Conservation (phyloP, 2,797 vertebrate species). For the Xenentodon cancila region DNA sequence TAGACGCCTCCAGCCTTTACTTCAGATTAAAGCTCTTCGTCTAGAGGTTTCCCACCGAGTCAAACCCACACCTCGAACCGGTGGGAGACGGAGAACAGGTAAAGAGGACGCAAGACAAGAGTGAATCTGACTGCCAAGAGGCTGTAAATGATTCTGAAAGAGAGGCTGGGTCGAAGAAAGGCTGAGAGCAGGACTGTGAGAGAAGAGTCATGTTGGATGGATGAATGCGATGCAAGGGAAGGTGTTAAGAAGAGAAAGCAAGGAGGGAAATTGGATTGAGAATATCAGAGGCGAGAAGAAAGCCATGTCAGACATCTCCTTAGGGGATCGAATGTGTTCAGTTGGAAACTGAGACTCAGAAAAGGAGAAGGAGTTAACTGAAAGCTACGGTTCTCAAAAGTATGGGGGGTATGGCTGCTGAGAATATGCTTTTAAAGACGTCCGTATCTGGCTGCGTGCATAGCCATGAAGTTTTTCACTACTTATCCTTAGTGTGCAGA, state of each 20-base stretch:
- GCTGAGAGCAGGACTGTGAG: slow-evolving; percentile 18
- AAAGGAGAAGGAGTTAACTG: slow-evolving; percentile 32
- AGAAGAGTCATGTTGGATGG: slow-evolving; percentile 13
- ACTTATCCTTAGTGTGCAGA: background rate
- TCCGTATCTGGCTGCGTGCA: background rate
- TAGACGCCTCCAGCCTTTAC: slow-evolving; percentile 66
- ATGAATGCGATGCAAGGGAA: slow-evolving; percentile 48
- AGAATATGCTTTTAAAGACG: background rate
- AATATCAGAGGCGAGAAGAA: slow-evolving; percentile 62
- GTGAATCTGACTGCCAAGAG: slow-evolving; percentile 14
- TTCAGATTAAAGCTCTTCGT: slow-evolving; percentile 82
- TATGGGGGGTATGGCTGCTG: slow-evolving; percentile 3
- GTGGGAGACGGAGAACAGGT: slow-evolving; percentile 18
- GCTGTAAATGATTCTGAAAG: slow-evolving; percentile 14
- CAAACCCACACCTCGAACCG: slow-evolving; percentile 55
- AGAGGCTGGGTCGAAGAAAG: slow-evolving; percentile 26
- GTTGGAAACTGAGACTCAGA: slow-evolving; percentile 31
- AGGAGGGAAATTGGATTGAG: slow-evolving; percentile 38
- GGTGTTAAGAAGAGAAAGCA: slow-evolving; percentile 49
- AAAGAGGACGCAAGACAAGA: slow-evolving; percentile 21
- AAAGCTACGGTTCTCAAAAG: slow-evolving; percentile 11
- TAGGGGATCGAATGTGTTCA: slow-evolving; percentile 27
- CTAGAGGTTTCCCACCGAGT: slow-evolving; percentile 68
- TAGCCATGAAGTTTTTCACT: background rate
- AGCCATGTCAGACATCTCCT: slow-evolving; percentile 56